These are phyloP conservation scores for Empidonax traillii DNA, from an alignment of 2,113 vertebrate species.

Conservation along the genomic window DNA sequence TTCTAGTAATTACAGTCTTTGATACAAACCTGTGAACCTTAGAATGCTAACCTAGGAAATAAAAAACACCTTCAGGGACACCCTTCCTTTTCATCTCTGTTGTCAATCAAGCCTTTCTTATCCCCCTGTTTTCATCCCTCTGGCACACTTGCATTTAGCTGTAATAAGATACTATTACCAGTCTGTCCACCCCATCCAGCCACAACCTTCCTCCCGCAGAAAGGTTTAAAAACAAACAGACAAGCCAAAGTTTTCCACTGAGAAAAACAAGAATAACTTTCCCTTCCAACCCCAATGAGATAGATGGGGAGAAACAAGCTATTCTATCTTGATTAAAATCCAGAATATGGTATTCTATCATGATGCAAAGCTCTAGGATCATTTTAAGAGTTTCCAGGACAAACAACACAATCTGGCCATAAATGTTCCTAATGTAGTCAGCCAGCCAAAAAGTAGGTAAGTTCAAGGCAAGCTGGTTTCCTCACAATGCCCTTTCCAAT, in stretches of 20 bases:
- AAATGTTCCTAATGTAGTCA: rapidly evolving
- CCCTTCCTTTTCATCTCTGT: not conserved
- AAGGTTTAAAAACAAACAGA: not conserved
- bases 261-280: not conserved
- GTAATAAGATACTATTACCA: not conserved
- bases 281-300: not conserved
- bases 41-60: not conserved
- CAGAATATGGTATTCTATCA: not conserved
- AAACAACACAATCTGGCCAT: not conserved
- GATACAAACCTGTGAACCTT: not conserved
- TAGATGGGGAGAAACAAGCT: not conserved
- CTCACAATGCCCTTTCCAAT: not conserved
- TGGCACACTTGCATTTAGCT: not conserved
- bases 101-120: not conserved
- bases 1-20: not conserved
- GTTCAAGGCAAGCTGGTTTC: not conserved
- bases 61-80: not conserved
- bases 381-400: not conserved
- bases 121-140: not conserved
- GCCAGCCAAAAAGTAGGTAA: not conserved
- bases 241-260: not conserved
- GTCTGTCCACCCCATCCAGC: not conserved
- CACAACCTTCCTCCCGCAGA: not conserved
- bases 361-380: not conserved
- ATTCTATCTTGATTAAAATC: not conserved